Evolutionary conservation across 2,888 invertebrate species (phyloP).

Genomic region (Drosophila ezoana): DNA sequence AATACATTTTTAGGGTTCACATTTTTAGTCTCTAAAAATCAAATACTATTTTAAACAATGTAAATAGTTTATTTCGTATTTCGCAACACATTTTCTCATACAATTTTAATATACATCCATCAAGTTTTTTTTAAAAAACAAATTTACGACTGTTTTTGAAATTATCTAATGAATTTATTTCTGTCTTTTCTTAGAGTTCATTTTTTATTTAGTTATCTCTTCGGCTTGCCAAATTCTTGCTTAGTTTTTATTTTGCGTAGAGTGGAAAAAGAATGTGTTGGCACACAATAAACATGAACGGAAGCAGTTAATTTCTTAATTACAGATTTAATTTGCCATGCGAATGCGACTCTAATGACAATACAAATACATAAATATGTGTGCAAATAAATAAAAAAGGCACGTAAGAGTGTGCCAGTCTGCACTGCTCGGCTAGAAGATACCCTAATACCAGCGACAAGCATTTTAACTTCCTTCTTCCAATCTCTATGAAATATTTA

Average conservation of each 20-base stretch:
- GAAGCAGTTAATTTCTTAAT: constrained; percentile 79
- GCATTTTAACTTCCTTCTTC: no score
- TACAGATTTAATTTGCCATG: constrained; percentile 71
- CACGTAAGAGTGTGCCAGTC: no score
- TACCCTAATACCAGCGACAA: no score
- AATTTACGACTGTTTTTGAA: constrained; percentile 35
- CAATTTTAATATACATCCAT: constrained; percentile 14
- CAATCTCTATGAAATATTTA: no score
- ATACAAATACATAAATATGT: constrained; percentile 14
- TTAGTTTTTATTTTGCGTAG: constrained; percentile 5
- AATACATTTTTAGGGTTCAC: neutral
- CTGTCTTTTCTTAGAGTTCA: constrained; percentile 17
- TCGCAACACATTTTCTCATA: constrained; percentile 13
- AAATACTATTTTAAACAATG: constrained; percentile 18
- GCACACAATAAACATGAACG: constrained; percentile 68
- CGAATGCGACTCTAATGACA: constrained; percentile 52
- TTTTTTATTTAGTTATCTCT: neutral
- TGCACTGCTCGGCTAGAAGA: no score
- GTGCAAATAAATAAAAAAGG: neutral
- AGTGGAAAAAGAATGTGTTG: constrained; percentile 29
- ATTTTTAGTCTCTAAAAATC: constrained; percentile 25
- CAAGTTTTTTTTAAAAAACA: constrained; percentile 1
- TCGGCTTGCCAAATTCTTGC: constrained; percentile 10
- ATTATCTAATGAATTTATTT: constrained; percentile 17
- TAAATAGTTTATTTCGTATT: constrained; percentile 13